Base-by-base conservation (phyloP, 2,888 invertebrate genomes). In the Leucophenga montana region DNA sequence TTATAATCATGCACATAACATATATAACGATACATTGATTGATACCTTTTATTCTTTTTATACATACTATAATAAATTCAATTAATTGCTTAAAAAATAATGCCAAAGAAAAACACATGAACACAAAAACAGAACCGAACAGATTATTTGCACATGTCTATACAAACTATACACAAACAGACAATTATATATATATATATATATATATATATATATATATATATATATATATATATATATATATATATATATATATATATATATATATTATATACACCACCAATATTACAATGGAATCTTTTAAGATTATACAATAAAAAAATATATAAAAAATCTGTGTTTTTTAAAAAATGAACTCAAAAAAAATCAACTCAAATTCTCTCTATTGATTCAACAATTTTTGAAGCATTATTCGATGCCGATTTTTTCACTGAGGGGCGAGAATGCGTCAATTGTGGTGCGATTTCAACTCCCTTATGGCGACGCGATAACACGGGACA, bases 401-500 rank as follows among this genome's bases (percentile, higher is more conserved):
- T 83, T 85, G 82, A 89, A 89, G 89, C 89, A 85, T 88, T 87
- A 77, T 83, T 88, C 83, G 89, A 89, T 86, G 90, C 89, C 86
- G 89, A 89, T 87, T 86, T 88, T 85, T 88, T 88, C 86, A 88
- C 91, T 86, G 99, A 99, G 90, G 98, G 97, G 64, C 93, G 99
- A 82, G 98, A 98, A 91, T 98, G 98, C 91, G 97, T 98, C 74
- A 98, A 98, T 92, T 98, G 98, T 90, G 98, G 98, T 84, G 97
- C 97, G 78, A 96, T 96, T 89, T 95, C 96, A 85, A 99, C 99
- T 80, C 98, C 99, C 75, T 92, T 99, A 83, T 99, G 99, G 99
- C 93, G 99, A 80, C 93, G 99, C 89, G 99, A 99, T 92, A 97
- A 97, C 89, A 97, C 97, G 85, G 99, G 99, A 77, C 98, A 99